phyloP scores from a whole-genome alignment of 1,140 invertebrate species.

The Phocides pigmalion region DNA sequence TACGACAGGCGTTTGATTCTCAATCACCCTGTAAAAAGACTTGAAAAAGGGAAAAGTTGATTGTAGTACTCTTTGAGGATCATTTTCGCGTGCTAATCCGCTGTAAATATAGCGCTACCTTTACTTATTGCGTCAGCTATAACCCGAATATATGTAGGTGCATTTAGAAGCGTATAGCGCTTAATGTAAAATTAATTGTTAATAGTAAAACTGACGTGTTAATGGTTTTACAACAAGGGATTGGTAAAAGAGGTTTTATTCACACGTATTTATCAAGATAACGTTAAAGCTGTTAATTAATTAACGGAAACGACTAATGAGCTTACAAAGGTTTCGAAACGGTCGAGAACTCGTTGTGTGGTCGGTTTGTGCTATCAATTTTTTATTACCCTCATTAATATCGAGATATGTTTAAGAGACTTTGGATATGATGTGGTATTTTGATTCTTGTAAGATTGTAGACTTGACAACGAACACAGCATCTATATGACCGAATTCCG shows the following conservation, averaged over 20 bases:
- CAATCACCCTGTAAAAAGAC: too few species aligned
- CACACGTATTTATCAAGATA: constrained; percentile 35
- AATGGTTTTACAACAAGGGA: constrained; percentile 34
- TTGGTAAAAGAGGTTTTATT: constrained; percentile 24
- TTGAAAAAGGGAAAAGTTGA: too few species aligned
- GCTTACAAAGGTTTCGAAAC: constrained; percentile 23
- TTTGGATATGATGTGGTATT: too few species aligned
- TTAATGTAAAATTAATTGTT: constrained; percentile 63
- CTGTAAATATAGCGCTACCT: not conserved
- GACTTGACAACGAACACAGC: too few species aligned
- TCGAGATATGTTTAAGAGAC: too few species aligned
- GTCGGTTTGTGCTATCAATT: not conserved
- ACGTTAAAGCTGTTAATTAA: constrained; percentile 35
- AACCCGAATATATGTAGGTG: constrained; percentile 57
- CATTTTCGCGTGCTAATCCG: not conserved
- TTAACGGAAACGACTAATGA: constrained; percentile 36
- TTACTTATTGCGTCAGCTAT: constrained; percentile 45
- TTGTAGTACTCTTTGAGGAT: too few species aligned
- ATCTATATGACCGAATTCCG: too few species aligned
- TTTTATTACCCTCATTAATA: too few species aligned
- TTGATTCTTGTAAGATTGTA: too few species aligned
- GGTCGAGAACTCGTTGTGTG: constrained; percentile 14
- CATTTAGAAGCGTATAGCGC: constrained; percentile 63
- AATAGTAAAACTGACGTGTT: constrained; percentile 45
- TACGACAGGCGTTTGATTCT: too few species aligned